These are phyloP conservation scores for Parauchenoglanis ngamensis DNA, from an alignment of 2,797 vertebrate species.

Conservation along the genomic window DNA sequence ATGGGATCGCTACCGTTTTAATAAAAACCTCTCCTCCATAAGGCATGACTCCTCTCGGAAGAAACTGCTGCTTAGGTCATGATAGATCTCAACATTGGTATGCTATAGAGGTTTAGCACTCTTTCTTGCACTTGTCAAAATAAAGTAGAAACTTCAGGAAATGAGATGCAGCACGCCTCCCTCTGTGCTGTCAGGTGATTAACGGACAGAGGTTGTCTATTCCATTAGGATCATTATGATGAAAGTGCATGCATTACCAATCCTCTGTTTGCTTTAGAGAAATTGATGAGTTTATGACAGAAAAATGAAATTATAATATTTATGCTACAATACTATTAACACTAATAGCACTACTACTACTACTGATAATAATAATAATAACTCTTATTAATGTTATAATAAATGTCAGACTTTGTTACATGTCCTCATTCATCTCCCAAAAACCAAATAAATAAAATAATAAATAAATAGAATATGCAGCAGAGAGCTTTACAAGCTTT, in stretches of 20 bases:
- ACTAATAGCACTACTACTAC: background rate
- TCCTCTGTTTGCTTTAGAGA: background rate
- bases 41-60: constrained; percentile 49
- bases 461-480: background rate
- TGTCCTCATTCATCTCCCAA: background rate
- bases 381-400: background rate
- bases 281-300: background rate
- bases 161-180: constrained; percentile 45
- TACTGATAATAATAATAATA: background rate
- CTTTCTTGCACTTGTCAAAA: constrained; percentile 61
- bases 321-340: background rate
- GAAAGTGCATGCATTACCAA: constrained; percentile 57
- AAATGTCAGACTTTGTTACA: background rate
- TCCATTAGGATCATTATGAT: constrained; percentile 63
- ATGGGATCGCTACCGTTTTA: constrained; percentile 54
- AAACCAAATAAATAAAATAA: background rate
- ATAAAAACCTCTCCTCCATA: constrained; percentile 54
- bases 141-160: constrained; percentile 48
- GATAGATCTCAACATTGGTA: constrained; percentile 53
- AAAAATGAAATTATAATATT: constrained; percentile 28
- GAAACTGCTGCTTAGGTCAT: constrained; percentile 47
- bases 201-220: constrained; percentile 53
- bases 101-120: constrained; percentile 37
- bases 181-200: constrained; percentile 57
- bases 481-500: background rate